Evolutionary conservation across 2,888 invertebrate genomes (phyloP).

Genomic region (Aphodius granarius): DNA sequence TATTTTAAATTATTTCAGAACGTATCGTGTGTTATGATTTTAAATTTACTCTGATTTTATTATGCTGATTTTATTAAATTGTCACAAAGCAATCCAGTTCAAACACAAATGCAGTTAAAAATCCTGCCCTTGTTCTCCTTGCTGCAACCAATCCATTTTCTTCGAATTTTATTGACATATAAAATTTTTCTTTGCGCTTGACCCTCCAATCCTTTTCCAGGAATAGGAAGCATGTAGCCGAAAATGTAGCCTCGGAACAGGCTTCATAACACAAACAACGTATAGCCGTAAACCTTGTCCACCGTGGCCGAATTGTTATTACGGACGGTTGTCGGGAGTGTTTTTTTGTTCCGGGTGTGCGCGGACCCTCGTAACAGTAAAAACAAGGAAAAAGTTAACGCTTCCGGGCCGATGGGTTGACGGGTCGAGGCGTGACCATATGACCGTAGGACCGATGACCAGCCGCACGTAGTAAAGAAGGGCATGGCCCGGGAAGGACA

Average conservation of each 20-base stretch:
- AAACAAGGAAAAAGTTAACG: constrained; percentile 19
- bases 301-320: constrained; percentile 23
- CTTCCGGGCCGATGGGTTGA: background rate
- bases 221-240: background rate
- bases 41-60: too few species aligned
- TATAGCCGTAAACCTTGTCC: constrained; percentile 26
- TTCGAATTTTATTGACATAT: background rate
- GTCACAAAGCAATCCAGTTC: too few species aligned
- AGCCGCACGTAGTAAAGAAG: constrained; percentile 17
- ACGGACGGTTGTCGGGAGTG: constrained; percentile 15
- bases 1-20: background rate
- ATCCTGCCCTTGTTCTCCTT: too few species aligned
- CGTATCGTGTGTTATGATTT: too few species aligned
- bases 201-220: background rate
- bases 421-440: constrained; percentile 28
- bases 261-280: constrained; percentile 22
- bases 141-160: too few species aligned
- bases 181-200: background rate
- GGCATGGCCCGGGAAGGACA: constrained; percentile 31
- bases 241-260: background rate
- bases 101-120: too few species aligned
- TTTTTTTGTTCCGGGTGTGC: constrained; percentile 16
- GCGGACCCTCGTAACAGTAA: constrained; percentile 21
- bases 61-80: too few species aligned
- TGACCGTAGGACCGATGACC: constrained; percentile 19